These are phyloP conservation scores for Ariolimax columbianus DNA, from an alignment of 2,888 invertebrate genomes.

Conservation along the genomic window DNA sequence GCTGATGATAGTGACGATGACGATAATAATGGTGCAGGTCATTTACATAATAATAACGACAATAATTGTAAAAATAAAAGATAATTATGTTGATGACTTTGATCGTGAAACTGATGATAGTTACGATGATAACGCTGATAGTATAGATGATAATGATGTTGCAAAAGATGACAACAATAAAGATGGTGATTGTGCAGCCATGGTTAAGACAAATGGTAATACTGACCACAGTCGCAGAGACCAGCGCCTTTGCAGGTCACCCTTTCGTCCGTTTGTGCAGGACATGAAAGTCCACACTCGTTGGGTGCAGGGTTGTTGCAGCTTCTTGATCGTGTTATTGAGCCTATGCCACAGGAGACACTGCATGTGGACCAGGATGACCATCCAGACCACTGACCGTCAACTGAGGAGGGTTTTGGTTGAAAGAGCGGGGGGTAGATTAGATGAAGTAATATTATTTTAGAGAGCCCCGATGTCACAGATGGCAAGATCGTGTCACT, in stretches of 20 bases:
- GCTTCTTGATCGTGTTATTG: neutral
- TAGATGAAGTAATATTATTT: too few relatives aligned
- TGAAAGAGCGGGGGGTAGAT: too few relatives aligned
- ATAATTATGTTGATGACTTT: too few relatives aligned
- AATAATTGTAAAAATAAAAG: too few relatives aligned
- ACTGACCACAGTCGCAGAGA: slow-evolving; percentile 21
- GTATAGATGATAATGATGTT: slow-evolving; percentile 36
- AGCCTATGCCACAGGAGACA: slow-evolving; percentile 42
- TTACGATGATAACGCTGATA: slow-evolving; percentile 31
- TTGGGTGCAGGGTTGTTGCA: slow-evolving; percentile 24
- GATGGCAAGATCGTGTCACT: too few relatives aligned
- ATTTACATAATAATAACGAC: too few relatives aligned
- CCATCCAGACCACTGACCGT: slow-evolving; percentile 36
- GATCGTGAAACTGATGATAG: slow-evolving; percentile 25
- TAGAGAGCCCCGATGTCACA: too few relatives aligned
- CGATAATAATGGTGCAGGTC: too few relatives aligned
- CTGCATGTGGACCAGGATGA: slow-evolving; percentile 23
- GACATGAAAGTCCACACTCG: slow-evolving; percentile 7
- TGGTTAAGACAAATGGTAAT: neutral
- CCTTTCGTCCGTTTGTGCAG: slow-evolving; percentile 1
- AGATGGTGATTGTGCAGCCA: slow-evolving; percentile 1
- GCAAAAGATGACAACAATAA: slow-evolving; percentile 34
- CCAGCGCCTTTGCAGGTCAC: neutral
- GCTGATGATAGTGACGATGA: too few relatives aligned
- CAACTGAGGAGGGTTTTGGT: too few relatives aligned